Conservation (phyloP, 2,888 invertebrate species). For the Prostheceraeus crozeri region DNA sequence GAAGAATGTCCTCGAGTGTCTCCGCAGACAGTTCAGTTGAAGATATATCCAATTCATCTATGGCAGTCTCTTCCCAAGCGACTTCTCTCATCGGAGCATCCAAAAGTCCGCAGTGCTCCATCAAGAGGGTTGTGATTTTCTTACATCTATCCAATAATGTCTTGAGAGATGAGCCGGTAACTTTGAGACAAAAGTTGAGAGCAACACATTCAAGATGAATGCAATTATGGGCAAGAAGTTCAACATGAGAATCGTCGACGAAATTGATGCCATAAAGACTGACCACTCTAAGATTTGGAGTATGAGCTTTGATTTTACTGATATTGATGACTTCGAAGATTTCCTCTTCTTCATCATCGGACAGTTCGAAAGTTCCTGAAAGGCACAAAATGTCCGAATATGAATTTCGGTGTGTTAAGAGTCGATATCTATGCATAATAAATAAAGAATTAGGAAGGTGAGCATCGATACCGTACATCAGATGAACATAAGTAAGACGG, state of each 20-base stretch:
- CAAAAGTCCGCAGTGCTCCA: conserved; percentile 88
- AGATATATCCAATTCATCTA: conserved; percentile 90
- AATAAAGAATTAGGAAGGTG: too few species aligned
- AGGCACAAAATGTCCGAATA: background rate
- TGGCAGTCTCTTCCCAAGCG: conserved; percentile 88
- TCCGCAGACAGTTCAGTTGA: conserved; percentile 91
- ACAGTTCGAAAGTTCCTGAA: conserved; percentile 57
- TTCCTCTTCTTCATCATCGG: conserved; percentile 91
- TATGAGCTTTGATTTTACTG: conserved; percentile 92
- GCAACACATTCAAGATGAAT: conserved; percentile 92
- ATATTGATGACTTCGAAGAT: conserved; percentile 96
- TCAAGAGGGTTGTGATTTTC: conserved; percentile 78
- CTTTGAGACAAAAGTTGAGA: conserved; percentile 91
- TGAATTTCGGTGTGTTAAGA: background rate
- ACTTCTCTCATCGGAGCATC: conserved; percentile 87
- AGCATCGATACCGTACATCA: too few species aligned
- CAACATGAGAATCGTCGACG: conserved; percentile 95
- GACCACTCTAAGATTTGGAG: conserved; percentile 90
- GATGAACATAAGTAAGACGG: too few species aligned
- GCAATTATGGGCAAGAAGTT: conserved; percentile 79
- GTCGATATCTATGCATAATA: background rate
- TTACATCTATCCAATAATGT: conserved; percentile 84
- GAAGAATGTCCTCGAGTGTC: conserved; percentile 81
- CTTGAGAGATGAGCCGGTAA: conserved; percentile 89
- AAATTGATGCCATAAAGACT: conserved; percentile 97